Conservation (phyloP, 2,113 vertebrate genomes). For the Clarias batrachus region DNA sequence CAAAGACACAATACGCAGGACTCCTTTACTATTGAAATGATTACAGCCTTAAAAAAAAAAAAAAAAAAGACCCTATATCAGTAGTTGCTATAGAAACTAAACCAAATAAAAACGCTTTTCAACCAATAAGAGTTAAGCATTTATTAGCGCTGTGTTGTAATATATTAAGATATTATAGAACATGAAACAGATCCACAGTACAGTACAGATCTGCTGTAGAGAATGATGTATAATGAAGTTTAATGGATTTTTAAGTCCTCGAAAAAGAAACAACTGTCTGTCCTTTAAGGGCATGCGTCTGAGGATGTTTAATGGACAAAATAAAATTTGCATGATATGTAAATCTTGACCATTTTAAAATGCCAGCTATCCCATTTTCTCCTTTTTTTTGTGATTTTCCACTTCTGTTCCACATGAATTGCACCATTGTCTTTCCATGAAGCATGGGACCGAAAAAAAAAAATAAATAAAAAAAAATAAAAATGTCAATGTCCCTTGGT, state of each 20-base stretch:
- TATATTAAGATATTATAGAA: neutral
- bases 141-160: neutral
- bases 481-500: constrained; percentile 27
- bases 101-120: neutral
- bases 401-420: constrained; percentile 50
- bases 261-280: constrained; percentile 14
- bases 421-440: constrained; percentile 36
- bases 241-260: neutral
- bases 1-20: neutral
- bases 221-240: neutral
- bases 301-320: constrained; percentile 41
- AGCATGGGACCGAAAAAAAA: constrained; percentile 26
- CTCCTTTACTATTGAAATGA: neutral
- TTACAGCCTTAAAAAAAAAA: neutral
- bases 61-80: neutral
- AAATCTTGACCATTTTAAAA: constrained; percentile 71
- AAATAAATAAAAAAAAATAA: neutral
- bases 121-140: neutral
- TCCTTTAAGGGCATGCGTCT: constrained; percentile 8
- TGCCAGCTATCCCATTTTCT: constrained; percentile 57
- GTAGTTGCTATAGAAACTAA: neutral
- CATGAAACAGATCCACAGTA: neutral
- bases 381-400: constrained; percentile 36
- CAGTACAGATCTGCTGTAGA: neutral
- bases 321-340: constrained; percentile 63